A percentile compares a stretch with the other conserved stretches of the same genome.
Evolutionary conservation across 2,888 invertebrate genomes (phyloP).

Genomic region (Apamea anceps): DNA sequence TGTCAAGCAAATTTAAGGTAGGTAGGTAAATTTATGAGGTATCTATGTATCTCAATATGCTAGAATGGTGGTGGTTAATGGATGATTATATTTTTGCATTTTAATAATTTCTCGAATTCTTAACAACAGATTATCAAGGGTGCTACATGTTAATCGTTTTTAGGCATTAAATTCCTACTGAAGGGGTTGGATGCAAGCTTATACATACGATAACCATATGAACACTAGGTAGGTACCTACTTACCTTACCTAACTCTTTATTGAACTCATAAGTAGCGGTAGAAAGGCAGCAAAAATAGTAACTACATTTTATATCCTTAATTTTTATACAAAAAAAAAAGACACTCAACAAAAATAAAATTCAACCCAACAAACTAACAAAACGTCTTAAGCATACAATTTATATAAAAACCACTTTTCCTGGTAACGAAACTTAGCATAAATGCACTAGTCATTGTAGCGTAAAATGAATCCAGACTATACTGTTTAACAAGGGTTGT

Average conservation of each 20-base stretch:
- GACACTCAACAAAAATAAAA: neutral
- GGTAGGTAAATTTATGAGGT: too few relatives aligned
- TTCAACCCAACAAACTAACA: neutral
- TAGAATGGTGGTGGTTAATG: neutral
- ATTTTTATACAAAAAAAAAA: neutral
- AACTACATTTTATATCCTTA: neutral
- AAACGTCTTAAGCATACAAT: constrained; percentile 36
- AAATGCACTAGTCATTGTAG: constrained; percentile 81
- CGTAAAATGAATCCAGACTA: constrained; percentile 82
- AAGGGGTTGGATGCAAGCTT: neutral
- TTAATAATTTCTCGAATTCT: neutral
- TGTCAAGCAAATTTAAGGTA: neutral
- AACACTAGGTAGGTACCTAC: neutral
- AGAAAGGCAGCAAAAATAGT: neutral
- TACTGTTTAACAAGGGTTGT: constrained; percentile 85
- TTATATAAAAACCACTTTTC: constrained; percentile 48
- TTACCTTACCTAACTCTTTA: neutral
- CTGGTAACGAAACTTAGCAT: constrained; percentile 71
- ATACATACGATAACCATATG: neutral
- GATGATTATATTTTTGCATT: neutral
- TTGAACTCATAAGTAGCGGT: neutral
- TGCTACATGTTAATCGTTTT: neutral
- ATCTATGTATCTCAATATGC: neutral
- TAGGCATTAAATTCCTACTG: neutral
- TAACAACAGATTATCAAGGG: neutral